Evolutionary conservation across 1,140 invertebrate species (phyloP), one percentile per base, ranked within the genome.

Genomic region (Drosophila bocki): DNA sequence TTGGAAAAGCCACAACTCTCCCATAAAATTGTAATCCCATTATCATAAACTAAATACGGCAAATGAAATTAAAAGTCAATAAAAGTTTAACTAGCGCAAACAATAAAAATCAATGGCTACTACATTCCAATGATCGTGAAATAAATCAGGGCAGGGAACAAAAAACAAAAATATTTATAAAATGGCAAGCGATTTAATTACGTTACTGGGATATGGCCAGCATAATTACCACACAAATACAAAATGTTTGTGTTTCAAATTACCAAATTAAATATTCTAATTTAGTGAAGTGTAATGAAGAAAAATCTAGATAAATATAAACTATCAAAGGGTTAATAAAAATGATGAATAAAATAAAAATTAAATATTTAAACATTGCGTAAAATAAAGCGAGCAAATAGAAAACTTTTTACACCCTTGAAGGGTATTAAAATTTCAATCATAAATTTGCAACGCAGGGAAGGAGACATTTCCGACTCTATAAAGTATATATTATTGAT

Each of bases 31-130:
- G 53, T 72, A 72, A 72, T 72, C 69, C 69, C 69, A 72, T 72
- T 72, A 60, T 44, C 67, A 72, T 72, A 72, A 72, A 72, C 67
- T 72, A 51, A 72, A 72, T 72, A n/a, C 67, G 41, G 58, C 67
- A 72, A 72, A 72, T 72, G 67, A 72, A 72, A 72, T 72, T 72
- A 72, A 72, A 72, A 72, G 69, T 72, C 69, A 72, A 72, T 72
- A 72, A 72, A 72, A 59, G 67, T 59, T 59, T 72, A 72, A 72
- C 69, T 59, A 72, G 57, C 69, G 48, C 44, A 53, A 50, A 56
- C 67, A 71, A 72, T 72, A 71, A 71, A 72, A 72, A 72, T 72
- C 69, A 72, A 59, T 59, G 69, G 50, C 67, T 72, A 32, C 48
- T 29, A 7, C 37, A 41, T 58, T 71, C 32, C 35, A n/a, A 17